phyloP scores from a whole-genome alignment of 1,140 invertebrate species.

The Euura saliciscinereae region DNA sequence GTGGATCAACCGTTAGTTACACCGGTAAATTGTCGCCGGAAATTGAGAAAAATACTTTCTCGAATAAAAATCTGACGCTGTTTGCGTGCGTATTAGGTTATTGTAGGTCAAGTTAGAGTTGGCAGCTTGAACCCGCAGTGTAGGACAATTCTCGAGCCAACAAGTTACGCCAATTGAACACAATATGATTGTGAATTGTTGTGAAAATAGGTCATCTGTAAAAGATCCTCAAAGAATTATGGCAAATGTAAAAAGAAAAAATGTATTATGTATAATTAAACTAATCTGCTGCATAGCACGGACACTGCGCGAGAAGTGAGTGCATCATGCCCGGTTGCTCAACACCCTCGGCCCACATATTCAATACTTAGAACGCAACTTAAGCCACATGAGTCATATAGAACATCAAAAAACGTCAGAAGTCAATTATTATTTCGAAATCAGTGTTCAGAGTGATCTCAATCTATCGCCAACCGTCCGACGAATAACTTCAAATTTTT shows the following conservation, averaged over 20 bases:
- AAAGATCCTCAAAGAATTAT: not conserved
- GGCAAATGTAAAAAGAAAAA: too few species aligned
- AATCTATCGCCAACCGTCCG: not conserved
- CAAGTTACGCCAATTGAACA: not conserved
- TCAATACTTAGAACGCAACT: not conserved
- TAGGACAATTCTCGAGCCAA: not conserved
- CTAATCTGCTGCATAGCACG: not conserved
- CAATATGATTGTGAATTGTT: not conserved
- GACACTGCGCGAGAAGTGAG: not conserved
- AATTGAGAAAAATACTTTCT: too few species aligned
- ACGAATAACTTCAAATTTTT: constrained; percentile 28
- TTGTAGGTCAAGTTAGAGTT: too few species aligned
- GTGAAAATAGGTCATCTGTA: constrained; percentile 1
- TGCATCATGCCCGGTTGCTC: not conserved
- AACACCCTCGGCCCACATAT: constrained; percentile 1
- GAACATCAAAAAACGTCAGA: too few species aligned
- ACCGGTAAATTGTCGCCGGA: too few species aligned
- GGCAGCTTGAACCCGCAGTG: too few species aligned
- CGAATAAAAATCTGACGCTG: too few species aligned
- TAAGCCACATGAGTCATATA: too few species aligned
- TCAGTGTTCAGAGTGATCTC: too few species aligned
- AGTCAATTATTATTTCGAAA: too few species aligned
- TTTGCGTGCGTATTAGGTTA: too few species aligned
- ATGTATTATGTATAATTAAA: not conserved
- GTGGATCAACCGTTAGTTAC: too few species aligned